Conservation (phyloP, 2,888 invertebrate species). For the Phrixothrix hirtus region DNA sequence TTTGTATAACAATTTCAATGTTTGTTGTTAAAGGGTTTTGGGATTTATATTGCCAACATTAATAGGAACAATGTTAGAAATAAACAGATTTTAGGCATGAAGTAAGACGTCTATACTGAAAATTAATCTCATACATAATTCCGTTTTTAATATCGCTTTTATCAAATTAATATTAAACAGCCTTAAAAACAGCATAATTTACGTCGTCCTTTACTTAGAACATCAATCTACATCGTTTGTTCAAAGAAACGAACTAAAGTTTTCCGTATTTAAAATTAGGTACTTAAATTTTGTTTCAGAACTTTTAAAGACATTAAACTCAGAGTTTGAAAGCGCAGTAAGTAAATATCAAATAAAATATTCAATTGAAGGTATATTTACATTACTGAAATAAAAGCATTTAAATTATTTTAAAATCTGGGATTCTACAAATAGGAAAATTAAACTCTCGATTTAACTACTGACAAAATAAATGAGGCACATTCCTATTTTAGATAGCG, state of each 20-base stretch:
- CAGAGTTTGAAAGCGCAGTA: constrained; percentile 9
- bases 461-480: constrained; percentile 1
- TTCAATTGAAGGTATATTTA: constrained; percentile 13
- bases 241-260: constrained; percentile 27
- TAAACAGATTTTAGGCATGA: too few relatives aligned
- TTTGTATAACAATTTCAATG: too few relatives aligned
- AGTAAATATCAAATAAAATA: constrained; percentile 19
- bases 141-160: neutral
- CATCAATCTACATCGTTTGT: constrained; percentile 38
- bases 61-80: too few relatives aligned
- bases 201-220: neutral
- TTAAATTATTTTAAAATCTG: too few relatives aligned
- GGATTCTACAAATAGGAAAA: too few relatives aligned
- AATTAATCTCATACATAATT: neutral
- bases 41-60: too few relatives aligned
- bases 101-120: too few relatives aligned
- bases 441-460: neutral
- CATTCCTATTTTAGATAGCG: too few relatives aligned
- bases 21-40: too few relatives aligned
- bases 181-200: constrained; percentile 6
- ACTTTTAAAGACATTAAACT: constrained; percentile 19
- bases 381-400: constrained; percentile 12
- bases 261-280: constrained; percentile 17
- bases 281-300: constrained; percentile 12
- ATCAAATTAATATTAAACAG: constrained; percentile 9